Evolutionary conservation across 2,113 vertebrate genomes (phyloP).

Genomic region (Lonchura striata): DNA sequence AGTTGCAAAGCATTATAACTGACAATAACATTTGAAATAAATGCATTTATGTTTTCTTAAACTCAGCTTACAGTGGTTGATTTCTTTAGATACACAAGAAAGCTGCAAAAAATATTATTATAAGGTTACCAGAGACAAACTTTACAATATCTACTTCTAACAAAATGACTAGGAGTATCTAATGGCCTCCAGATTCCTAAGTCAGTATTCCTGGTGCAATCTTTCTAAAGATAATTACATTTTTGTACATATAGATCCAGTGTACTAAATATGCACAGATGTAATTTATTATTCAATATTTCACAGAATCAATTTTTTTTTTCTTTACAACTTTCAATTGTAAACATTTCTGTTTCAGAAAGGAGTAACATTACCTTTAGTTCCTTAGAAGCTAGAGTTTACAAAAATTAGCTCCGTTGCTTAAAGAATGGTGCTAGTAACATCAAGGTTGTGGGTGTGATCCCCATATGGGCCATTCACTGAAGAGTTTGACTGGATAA

Average conservation of each 20-base stretch:
- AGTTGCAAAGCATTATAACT: not conserved
- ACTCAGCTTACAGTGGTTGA: not conserved
- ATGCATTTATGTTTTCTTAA: not conserved
- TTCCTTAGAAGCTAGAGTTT: not conserved
- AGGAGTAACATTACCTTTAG: not conserved
- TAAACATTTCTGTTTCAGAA: not conserved
- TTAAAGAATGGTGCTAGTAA: not conserved
- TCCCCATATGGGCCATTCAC: not conserved
- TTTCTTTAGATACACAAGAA: not conserved
- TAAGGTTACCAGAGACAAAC: not conserved
- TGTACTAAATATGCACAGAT: not conserved
- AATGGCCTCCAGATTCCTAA: not conserved
- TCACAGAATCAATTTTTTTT: not conserved
- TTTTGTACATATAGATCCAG: not conserved
- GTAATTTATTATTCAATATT: not conserved
- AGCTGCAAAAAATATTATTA: not conserved
- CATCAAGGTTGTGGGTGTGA: not conserved
- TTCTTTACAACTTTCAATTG: not conserved
- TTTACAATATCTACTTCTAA: not conserved
- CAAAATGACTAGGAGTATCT: not conserved
- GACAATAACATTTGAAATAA: not conserved
- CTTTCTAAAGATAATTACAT: not conserved
- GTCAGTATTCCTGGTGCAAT: not conserved
- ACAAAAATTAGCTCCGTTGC: not conserved
- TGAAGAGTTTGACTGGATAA: not conserved